Evolutionary conservation across 2,888 invertebrate genomes (phyloP).

Genomic region (Tetragonisca angustula): DNA sequence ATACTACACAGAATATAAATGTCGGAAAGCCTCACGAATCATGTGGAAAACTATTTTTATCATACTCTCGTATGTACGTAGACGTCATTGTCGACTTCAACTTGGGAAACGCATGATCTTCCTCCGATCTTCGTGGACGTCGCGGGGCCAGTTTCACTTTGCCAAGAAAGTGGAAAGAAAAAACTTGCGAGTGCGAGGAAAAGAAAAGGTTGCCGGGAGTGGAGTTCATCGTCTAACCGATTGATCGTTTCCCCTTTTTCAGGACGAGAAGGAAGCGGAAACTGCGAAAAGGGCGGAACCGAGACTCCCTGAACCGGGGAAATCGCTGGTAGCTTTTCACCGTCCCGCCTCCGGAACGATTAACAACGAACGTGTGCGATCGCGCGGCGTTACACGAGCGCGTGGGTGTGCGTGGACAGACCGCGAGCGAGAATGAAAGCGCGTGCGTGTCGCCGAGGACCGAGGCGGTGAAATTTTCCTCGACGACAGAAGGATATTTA

Average conservation of each 20-base stretch:
- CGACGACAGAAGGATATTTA: neutral
- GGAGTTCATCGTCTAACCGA: slow-evolving; percentile 31
- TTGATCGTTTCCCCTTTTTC: slow-evolving; percentile 59
- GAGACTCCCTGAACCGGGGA: slow-evolving; percentile 44
- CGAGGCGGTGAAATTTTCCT: neutral
- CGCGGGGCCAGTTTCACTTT: neutral
- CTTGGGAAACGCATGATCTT: too few species aligned
- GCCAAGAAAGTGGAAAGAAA: neutral
- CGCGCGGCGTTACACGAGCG: slow-evolving; percentile 49
- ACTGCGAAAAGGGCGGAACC: slow-evolving; percentile 57
- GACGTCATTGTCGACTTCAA: too few species aligned
- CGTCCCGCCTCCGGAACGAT: slow-evolving; percentile 50
- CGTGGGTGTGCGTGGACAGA: slow-evolving; percentile 50
- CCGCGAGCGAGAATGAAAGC: neutral
- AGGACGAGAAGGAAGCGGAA: slow-evolving; percentile 70
- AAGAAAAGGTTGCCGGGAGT: neutral
- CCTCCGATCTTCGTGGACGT: neutral
- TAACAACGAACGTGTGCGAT: slow-evolving; percentile 68
- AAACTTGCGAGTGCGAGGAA: too few species aligned
- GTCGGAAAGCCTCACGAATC: too few species aligned
- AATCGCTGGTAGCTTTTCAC: slow-evolving; percentile 39
- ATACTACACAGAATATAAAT: too few species aligned
- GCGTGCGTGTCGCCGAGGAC: neutral
- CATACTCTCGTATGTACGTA: too few species aligned
- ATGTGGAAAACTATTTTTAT: too few species aligned